These are phyloP conservation scores for Glaucopsyche alexis DNA, from an alignment of 2,888 invertebrate species.

Conservation along the genomic window DNA sequence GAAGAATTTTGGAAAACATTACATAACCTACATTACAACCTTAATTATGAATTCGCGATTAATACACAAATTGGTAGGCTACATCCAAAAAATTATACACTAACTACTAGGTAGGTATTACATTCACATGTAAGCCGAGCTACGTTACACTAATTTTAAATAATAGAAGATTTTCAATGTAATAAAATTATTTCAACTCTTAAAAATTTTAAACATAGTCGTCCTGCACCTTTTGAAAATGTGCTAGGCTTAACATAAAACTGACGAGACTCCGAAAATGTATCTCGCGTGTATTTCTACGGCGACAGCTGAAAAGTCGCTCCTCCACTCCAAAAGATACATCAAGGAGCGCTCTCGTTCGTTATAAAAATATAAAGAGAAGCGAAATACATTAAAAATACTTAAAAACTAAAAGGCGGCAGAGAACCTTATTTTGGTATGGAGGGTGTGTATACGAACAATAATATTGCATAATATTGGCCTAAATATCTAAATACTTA, in stretches of 20 bases:
- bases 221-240: constrained; percentile 23
- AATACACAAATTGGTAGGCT: constrained; percentile 20
- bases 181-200: constrained; percentile 8
- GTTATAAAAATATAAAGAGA: constrained; percentile 23
- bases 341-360: neutral
- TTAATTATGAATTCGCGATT: constrained; percentile 29
- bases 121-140: constrained; percentile 15
- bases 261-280: constrained; percentile 1
- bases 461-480: constrained; percentile 40
- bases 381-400: constrained; percentile 45
- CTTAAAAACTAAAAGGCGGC: constrained; percentile 59
- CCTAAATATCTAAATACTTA: constrained; percentile 39
- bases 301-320: neutral
- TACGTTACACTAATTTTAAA: constrained; percentile 16
- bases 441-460: constrained; percentile 40
- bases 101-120: constrained; percentile 20
- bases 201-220: constrained; percentile 13
- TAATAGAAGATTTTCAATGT: constrained; percentile 16
- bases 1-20: constrained; percentile 69
- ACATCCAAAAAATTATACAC: constrained; percentile 18
- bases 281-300: neutral
- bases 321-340: neutral
- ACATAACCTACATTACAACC: constrained; percentile 47
- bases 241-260: constrained; percentile 5
- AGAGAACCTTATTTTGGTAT: constrained; percentile 59